Evolutionary conservation across 1,140 invertebrate genomes (phyloP), one percentile per base, ranked within the genome.

Genomic region (Drosophila novamexicana): DNA sequence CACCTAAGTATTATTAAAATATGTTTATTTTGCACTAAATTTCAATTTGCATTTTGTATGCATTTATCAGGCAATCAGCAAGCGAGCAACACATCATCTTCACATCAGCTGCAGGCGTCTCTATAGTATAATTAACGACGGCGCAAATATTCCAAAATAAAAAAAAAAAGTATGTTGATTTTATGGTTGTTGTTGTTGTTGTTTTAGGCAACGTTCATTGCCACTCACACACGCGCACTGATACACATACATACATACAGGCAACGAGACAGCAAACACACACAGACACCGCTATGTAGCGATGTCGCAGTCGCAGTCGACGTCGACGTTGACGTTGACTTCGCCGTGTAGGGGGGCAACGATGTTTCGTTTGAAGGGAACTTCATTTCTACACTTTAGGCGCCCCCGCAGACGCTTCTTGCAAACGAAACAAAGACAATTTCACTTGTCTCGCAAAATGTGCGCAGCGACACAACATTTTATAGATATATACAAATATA

Each of bases 371-470:
- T 86, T 79, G 79, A 79, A 83, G 83, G 79, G 63, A 83, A 83
- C 79, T 83, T 77, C 65, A 82, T 82, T 88, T 86, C 79, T 73
- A 88, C 63, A 88, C 72, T 86, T 85, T 82, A 77, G 58, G 73
- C 79, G 69, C 75, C 79, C 70, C 59, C 78, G 71, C 69, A 70
- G 47, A 50, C 47, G 22, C 22, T 29, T 50, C 45, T 61, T 58
- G 34, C 54, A 44, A 49, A 58, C 45, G 68, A 79, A 88, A 86
- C 82, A 88, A 86, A 88, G 83, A 89, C 77, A 83, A 89, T 88
- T 88, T 89, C 76, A 89, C 83, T 88, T 88, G 79, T 79, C 77
- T 83, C 53, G 64, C 59, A 14, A 61, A 62, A 62, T 68, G 6
- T 42, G 39, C 29, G 52, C 37, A 44, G 36, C 50, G 39, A 56